Conservation (phyloP, 2,113 vertebrate species). For the Ia io region DNA sequence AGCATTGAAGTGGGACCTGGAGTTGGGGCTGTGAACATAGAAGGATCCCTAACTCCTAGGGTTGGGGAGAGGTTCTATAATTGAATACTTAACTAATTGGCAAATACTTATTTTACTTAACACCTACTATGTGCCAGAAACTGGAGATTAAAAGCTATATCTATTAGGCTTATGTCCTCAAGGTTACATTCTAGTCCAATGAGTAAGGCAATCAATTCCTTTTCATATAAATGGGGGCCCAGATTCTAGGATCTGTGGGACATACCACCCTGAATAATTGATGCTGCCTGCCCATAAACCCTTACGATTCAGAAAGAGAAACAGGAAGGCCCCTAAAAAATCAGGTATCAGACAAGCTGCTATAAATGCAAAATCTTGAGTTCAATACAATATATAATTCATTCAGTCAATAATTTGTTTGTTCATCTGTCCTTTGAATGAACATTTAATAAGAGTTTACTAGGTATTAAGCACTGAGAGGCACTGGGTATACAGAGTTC, state of each 20-base stretch:
- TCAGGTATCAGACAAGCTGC: neutral
- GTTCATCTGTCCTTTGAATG: neutral
- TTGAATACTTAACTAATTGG: neutral
- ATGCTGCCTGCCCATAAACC: neutral
- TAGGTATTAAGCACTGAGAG: neutral
- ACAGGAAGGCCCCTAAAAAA: neutral
- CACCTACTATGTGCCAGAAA: neutral
- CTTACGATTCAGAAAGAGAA: neutral
- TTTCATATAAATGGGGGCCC: neutral
- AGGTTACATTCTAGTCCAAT: neutral
- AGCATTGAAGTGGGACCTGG: neutral
- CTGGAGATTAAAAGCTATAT: neutral
- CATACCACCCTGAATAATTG: neutral
- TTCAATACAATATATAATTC: neutral
- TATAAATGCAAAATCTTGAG: neutral
- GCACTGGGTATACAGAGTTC: neutral
- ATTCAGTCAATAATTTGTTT: constrained; percentile 20
- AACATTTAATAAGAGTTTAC: neutral
- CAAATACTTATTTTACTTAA: neutral
- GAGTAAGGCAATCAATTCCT: neutral
- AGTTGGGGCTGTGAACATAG: neutral
- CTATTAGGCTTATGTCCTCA: neutral
- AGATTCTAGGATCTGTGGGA: neutral
- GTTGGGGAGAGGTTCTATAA: neutral
- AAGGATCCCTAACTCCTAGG: neutral